Evolutionary conservation across 2,797 vertebrate genomes (phyloP), one percentile per base, ranked within the genome.

Genomic region (Trachurus trachurus): DNA sequence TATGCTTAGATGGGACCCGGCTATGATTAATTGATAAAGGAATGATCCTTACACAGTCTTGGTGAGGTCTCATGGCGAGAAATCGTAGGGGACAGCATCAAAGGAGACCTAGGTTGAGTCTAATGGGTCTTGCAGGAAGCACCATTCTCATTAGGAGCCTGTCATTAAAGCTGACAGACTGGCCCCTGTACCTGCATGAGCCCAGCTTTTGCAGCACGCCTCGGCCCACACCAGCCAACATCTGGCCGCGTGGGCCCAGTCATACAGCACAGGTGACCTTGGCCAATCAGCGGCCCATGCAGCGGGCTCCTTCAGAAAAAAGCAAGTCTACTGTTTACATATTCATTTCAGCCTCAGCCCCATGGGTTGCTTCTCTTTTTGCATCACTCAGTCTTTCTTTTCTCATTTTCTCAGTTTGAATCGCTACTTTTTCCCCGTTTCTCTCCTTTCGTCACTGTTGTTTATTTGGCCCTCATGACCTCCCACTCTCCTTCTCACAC

Each of bases 11-110:
- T 97, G 96, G 97, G 96, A 97, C 96, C 96, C 15, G 62, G 91
- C 89, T 95, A 98, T 99, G 97, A 97, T 98, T 98, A 98, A 99
- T 99, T 98, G 96, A 99, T 98, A 96, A 97, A 97, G 96, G 95
- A 81, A 91, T 95, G 95, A 96, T 97, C 96, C 97, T 95, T 95
- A 94, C 95, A 93, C 94, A 95, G 87, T 87, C 88, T 88, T 92
- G 82, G 86, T 82, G 77, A 83, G 88, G 88, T 88, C 92, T 94
- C 89, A 59, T 85, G 82, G 86, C 60, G 86, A 88, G 90, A 91
- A 90, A 90, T 90, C 75, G 97, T 96, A 96, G 96, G 96, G 97
- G 96, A 97, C 96, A 96, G 95, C 97, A 98, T 99, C 97, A 98
- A 99, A 99, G 97, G 96, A 96, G 96, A 95, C 95, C 95, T 95